Evolutionary conservation across 2,797 vertebrate genomes (phyloP).

Genomic region (Cryptoblepharus egeriae): DNA sequence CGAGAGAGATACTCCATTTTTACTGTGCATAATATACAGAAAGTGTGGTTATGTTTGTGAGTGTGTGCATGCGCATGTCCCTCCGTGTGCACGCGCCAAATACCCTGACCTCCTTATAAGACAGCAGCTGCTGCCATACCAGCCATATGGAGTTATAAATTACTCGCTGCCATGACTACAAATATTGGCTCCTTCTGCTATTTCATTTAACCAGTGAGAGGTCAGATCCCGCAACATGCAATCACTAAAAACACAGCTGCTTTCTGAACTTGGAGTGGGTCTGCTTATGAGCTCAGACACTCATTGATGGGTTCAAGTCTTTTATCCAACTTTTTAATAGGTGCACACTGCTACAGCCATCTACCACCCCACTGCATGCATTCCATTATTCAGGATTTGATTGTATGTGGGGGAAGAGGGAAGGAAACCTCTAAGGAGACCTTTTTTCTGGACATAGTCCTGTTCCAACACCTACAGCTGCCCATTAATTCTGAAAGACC

Average conservation of each 20-base stretch:
- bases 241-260: not conserved
- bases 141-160: slow-evolving; percentile 72
- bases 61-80: no score
- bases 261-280: slow-evolving; percentile 16
- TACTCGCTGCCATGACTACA: slow-evolving; percentile 70
- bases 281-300: slow-evolving; percentile 24
- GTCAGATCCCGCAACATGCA: slow-evolving; percentile 17
- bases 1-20: not conserved
- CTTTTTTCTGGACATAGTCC: no score
- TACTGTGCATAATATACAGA: slow-evolving; percentile 28
- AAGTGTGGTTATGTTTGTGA: slow-evolving; percentile 39
- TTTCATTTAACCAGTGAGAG: slow-evolving; percentile 53
- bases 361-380: not conserved
- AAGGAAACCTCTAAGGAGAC: no score
- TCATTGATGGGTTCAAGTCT: slow-evolving; percentile 31
- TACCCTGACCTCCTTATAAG: slow-evolving; percentile 64
- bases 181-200: slow-evolving; percentile 61
- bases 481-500: no score
- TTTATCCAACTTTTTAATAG: slow-evolving; percentile 21
- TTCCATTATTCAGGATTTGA: not conserved
- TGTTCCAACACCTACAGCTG: no score
- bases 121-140: slow-evolving; percentile 71
- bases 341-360: not conserved
- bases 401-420: no score
- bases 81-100: slow-evolving; percentile 36